Evolutionary conservation across 2,113 vertebrate genomes (phyloP).

Genomic region (Peromyscus polionotus): DNA sequence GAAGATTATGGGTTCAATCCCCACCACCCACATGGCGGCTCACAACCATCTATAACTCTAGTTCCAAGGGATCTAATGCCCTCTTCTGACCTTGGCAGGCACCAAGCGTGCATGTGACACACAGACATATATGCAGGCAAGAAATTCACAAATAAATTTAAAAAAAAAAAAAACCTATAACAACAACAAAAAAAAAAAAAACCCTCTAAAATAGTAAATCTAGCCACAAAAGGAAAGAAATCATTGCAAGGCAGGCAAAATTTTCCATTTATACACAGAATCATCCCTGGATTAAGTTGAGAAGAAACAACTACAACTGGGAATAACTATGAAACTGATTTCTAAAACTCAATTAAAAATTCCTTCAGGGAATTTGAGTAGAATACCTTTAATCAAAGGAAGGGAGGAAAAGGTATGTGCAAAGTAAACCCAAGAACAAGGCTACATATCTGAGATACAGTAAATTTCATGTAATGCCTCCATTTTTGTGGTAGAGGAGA

Average conservation of each 20-base stretch:
- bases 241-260: not conserved
- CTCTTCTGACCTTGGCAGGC: not conserved
- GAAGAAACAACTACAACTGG: not conserved
- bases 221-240: not conserved
- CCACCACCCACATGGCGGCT: not conserved
- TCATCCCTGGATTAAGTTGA: not conserved
- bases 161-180: not conserved
- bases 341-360: slow-evolving; percentile 47
- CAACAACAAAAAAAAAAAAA: too few relatives aligned
- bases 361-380: slow-evolving; percentile 7
- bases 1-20: not conserved
- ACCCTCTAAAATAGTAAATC: not conserved
- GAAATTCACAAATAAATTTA: not conserved
- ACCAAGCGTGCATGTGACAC: not conserved
- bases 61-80: not conserved
- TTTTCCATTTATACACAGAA: slow-evolving; percentile 4
- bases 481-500: not conserved
- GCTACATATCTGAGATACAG: not conserved
- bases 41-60: not conserved
- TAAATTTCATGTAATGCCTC: not conserved
- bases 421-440: not conserved
- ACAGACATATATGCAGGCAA: not conserved
- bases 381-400: slow-evolving; percentile 1
- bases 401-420: not conserved
- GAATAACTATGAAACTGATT: slow-evolving; percentile 12